Conservation (phyloP, 2,888 invertebrate species). For the Shargacucullia verbasci region DNA sequence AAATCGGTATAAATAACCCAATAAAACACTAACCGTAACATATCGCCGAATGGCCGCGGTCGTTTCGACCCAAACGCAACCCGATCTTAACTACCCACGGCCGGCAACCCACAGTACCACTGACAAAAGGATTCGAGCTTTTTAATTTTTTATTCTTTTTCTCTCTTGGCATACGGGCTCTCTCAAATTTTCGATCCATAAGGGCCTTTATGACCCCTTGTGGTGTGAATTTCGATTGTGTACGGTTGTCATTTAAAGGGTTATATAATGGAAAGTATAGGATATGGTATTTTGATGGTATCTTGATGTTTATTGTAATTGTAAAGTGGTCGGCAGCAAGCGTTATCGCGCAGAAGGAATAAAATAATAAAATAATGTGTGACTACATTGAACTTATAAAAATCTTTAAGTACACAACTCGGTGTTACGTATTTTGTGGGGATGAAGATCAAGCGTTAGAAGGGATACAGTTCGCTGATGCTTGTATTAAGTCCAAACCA, state of each 20-base stretch:
- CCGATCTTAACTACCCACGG: slow-evolving; percentile 36
- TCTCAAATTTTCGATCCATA: slow-evolving; percentile 40
- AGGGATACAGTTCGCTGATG: no score
- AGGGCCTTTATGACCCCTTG: slow-evolving; percentile 53
- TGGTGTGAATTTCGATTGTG: slow-evolving; percentile 54
- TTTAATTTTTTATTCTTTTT: slow-evolving; percentile 44
- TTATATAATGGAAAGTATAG: slow-evolving; percentile 34
- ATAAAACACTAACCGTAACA: slow-evolving; percentile 30
- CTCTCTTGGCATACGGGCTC: slow-evolving; percentile 52
- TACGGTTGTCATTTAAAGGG: slow-evolving; percentile 43
- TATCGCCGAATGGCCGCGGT: slow-evolving; percentile 20
- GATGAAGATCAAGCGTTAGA: no score
- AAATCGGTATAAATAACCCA: slow-evolving; percentile 30
- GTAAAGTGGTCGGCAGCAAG: no score
- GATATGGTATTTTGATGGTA: slow-evolving; percentile 42
- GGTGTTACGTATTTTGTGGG: no score
- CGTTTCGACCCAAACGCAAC: slow-evolving; percentile 40
- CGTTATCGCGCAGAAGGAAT: no score
- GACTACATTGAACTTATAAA: no score
- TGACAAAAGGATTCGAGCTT: slow-evolving; percentile 40
- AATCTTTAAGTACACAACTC: no score
- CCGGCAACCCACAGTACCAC: slow-evolving; percentile 1
- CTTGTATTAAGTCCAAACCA: no score
- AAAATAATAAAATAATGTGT: no score
- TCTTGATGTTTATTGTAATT: slow-evolving; percentile 21